These are phyloP conservation scores for Panagrolaimus sp. DNA, from an alignment of 1,140 invertebrate genomes.

Conservation along the genomic window DNA sequence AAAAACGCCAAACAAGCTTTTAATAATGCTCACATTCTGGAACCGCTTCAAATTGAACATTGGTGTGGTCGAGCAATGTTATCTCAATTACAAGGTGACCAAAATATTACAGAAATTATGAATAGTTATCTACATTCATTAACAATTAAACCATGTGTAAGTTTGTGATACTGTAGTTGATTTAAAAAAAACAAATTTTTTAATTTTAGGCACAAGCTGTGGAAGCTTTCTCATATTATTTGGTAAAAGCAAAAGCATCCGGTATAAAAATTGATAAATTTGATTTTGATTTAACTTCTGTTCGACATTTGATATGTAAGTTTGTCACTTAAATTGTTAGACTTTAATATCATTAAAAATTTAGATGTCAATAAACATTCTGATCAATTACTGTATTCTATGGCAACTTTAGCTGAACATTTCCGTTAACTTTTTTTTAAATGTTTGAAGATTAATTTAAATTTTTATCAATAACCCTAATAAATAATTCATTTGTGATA, in stretches of 20 bases:
- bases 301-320: not conserved
- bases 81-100: not conserved
- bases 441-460: no score
- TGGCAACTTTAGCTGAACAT: slow-evolving; percentile 11
- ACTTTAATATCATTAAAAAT: not conserved
- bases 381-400: not conserved
- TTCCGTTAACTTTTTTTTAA: no score
- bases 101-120: not conserved
- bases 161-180: not conserved
- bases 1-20: not conserved
- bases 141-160: slow-evolving; percentile 6
- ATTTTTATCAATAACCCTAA: no score
- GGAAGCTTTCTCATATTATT: slow-evolving; percentile 2
- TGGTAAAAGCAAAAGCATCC: not conserved
- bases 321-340: not conserved
- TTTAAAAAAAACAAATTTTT: not conserved
- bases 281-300: not conserved
- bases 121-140: not conserved
- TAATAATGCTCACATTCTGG: not conserved
- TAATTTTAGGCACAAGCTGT: slow-evolving; percentile 1
- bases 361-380: not conserved
- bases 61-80: slow-evolving; percentile 1
- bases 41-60: not conserved
- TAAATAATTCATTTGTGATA: no score
- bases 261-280: not conserved